phyloP scores from a whole-genome alignment of 2,797 vertebrate genomes.

The Labeo calbasu region DNA sequence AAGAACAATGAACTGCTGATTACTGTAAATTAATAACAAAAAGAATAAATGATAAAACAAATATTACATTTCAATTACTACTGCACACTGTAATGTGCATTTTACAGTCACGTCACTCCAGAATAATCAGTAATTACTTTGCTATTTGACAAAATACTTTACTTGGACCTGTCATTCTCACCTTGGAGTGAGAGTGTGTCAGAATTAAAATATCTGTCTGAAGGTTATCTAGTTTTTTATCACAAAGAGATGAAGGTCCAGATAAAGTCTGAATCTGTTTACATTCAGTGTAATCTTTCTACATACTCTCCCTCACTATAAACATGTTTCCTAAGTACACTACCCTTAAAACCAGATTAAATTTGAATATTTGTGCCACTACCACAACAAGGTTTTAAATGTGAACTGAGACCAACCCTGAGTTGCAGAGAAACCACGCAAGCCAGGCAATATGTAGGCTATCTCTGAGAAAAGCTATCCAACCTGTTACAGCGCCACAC shows the following conservation, averaged over 20 bases:
- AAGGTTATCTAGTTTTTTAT: neutral
- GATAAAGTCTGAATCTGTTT: neutral
- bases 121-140: neutral
- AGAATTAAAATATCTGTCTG: neutral
- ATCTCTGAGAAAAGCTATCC: constrained; percentile 56
- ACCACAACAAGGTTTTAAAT: neutral
- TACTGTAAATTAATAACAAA: neutral
- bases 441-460: neutral
- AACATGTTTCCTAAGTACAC: neutral
- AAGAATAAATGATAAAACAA: neutral
- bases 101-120: too few species aligned
- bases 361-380: neutral
- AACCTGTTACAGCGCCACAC: constrained; percentile 66
- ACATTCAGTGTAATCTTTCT: neutral
- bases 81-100: neutral
- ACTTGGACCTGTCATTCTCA: neutral
- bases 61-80: neutral
- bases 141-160: neutral
- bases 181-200: neutral
- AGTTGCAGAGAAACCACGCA: neutral
- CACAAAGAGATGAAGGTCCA: neutral
- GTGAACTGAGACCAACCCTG: neutral
- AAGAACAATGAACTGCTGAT: neutral
- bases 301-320: neutral
- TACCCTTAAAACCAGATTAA: neutral